Evolutionary conservation across 2,113 vertebrate species (phyloP), one percentile per base, ranked within the genome.

Genomic region (Corythornis vintsioides): DNA sequence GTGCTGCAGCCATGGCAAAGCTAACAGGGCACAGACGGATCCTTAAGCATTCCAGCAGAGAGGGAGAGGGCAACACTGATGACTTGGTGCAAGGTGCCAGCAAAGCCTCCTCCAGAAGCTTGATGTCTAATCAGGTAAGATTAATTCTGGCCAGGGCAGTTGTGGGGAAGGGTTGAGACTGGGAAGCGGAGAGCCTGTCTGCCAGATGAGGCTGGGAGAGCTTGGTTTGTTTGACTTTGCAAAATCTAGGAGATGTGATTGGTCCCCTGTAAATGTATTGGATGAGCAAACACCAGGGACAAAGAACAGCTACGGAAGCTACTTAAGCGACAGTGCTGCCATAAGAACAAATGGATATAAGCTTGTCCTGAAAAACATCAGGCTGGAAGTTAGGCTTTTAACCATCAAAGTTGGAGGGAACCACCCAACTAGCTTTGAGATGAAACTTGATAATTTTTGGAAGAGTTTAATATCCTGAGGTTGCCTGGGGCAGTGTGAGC

Each of bases 201-300:
- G 18, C 2, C 9, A 73, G 86, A 77, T 65, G 48, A 24, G 61
- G 26, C 74, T 90, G 84, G 70, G 53, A 73, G 70, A 57, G 66
- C 71, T 79, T 53, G 43, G 26, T 87, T 84, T 88, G 65, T 90
- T 95, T 91, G 89, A 61, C 77, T 92, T 90, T 81, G 80, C 45
- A 82, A 72, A 93, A 87, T 79, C 20, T 65, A 91, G 91, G 66
- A 90, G 65, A 75, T 69, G 67, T 53, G 50, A 22, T 91, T 75
- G 91, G 78, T 91, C 45, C 35, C 91, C 74, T 33, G n/a, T 89
- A 82, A 91, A 89, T 28, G 82, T 20, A 19, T 11, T 3, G 6
- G 40, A 26, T 72, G 81, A 26, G 75, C 91, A 66, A 85, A 94
- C 69, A 91, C 52, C 60, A n/a, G 64, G 43, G 60, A 88, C 64